Evolutionary conservation across 2,888 invertebrate genomes (phyloP).

Genomic region (Caenorhabditis imperialis): DNA sequence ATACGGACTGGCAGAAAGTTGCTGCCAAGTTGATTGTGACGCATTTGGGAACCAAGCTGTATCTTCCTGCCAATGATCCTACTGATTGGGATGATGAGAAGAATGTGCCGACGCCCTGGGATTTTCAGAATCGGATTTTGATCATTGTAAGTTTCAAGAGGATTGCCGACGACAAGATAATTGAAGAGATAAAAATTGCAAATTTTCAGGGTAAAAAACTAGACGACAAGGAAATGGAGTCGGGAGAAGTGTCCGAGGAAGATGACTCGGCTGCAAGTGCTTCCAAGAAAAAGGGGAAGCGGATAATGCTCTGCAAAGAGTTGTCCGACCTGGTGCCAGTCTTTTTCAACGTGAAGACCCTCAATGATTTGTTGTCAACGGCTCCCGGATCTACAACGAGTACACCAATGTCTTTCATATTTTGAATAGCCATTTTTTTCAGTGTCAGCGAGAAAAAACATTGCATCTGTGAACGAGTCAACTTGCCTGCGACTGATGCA

Average conservation of each 20-base stretch:
- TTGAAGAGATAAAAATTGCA: too few relatives aligned
- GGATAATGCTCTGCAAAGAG: slow-evolving; percentile 79
- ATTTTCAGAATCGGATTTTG: slow-evolving; percentile 74
- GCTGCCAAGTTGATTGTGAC: slow-evolving; percentile 77
- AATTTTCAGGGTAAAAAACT: slow-evolving; percentile 51
- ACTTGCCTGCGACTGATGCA: slow-evolving; percentile 78
- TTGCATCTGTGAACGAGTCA: slow-evolving; percentile 70
- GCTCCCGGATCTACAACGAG: slow-evolving; percentile 62
- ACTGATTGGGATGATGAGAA: slow-evolving; percentile 70
- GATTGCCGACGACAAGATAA: too few relatives aligned
- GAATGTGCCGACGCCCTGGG: slow-evolving; percentile 71
- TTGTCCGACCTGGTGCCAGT: slow-evolving; percentile 80
- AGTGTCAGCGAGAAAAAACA: slow-evolving; percentile 66
- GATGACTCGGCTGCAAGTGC: slow-evolving; percentile 80
- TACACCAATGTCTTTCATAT: too few relatives aligned
- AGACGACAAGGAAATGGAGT: slow-evolving; percentile 54
- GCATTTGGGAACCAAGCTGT: slow-evolving; percentile 58
- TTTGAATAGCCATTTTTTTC: slow-evolving; percentile 17
- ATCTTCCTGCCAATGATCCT: slow-evolving; percentile 56
- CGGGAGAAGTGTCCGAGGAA: slow-evolving; percentile 81
- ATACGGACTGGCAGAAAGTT: slow-evolving; percentile 79
- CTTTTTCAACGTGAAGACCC: slow-evolving; percentile 76
- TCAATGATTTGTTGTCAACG: slow-evolving; percentile 66
- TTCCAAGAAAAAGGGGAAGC: slow-evolving; percentile 15
- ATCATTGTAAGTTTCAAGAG: slow-evolving; percentile 34